Base-by-base conservation (phyloP, 2,797 vertebrate species). In the Squalus acanthias region DNA sequence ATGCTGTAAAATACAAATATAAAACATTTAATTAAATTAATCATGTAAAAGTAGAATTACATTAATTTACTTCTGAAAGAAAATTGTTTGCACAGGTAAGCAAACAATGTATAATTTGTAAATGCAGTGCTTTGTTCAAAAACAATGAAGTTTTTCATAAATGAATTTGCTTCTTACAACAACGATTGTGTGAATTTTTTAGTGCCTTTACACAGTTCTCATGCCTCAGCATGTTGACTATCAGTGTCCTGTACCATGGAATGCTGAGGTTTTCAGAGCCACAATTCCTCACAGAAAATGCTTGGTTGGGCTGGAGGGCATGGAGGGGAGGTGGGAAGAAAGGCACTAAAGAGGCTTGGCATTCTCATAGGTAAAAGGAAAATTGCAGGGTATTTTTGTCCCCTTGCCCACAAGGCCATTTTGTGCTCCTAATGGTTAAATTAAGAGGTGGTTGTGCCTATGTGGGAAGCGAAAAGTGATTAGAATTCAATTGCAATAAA, bases 1-100 rank as follows among this genome's bases (percentile, higher is more conserved):
- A 95, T 95, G 70, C 70, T 95, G 94, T 95, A 74, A 95, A 95
- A 60, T 95, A 95, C 94, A 95, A 95, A 95, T 95, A 95, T 92
- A 93, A 95, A 76, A 17, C 29, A 20, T 92, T 65, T 63, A 85
- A 85, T 85, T 85, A 85, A 85, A 50, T 85, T 85, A 95, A 95
- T 95, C 94, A 95, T 95, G 94, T 74, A 95, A 76, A 95, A 95
- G 70, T 76, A 95, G 94, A 57, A 74, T 76, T 95, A 74, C 69
- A 72, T 72, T 95, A 95, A 95, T 76, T 95, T 95, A 57, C 70
- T 33, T 26, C 33, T 92, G 89, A 63, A 88, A 92, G 82, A 85
- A 65, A 74, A 95, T 95, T 95, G 94, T 95, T 95, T 93, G 91
- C 91, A 26, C 91, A 93, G 65, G 20, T 57, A 95, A 76, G 94